A percentile compares a stretch with the other conserved stretches of the same genome.
Evolutionary conservation across 2,888 invertebrate species (phyloP).

Genomic region (Harpalus rufipes): DNA sequence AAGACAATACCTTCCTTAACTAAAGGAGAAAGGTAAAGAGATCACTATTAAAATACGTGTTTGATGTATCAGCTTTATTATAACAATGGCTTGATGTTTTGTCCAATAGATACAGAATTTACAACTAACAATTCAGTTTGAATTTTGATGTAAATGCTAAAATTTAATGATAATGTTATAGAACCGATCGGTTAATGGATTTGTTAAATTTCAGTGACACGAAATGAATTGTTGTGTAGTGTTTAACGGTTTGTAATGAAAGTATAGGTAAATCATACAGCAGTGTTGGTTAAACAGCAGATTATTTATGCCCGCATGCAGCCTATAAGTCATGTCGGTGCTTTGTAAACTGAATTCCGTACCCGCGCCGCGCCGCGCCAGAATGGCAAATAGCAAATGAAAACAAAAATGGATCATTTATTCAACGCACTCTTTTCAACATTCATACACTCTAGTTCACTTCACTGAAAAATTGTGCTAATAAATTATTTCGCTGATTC

Average conservation of each 20-base stretch:
- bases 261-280: conserved; percentile 46
- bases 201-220: conserved; percentile 35
- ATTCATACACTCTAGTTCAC: conserved; percentile 14
- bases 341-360: conserved; percentile 39
- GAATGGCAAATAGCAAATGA: conserved; percentile 54
- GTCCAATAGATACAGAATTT: no score
- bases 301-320: conserved; percentile 36
- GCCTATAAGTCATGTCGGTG: conserved; percentile 51
- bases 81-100: no score
- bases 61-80: no score
- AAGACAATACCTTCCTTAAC: no score
- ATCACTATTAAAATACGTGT: no score
- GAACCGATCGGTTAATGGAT: conserved; percentile 4
- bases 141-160: no score
- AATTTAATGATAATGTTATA: background rate
- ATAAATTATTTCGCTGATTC: conserved; percentile 18
- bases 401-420: conserved; percentile 52
- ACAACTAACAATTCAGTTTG: no score
- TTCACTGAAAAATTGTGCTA: conserved; percentile 28
- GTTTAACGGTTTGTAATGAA: conserved; percentile 47
- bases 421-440: conserved; percentile 31
- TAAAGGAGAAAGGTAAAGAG: no score
- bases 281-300: conserved; percentile 27
- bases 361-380: background rate
- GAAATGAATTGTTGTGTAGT: conserved; percentile 1